phyloP scores from a whole-genome alignment of 2,888 invertebrate species.

The Dascillus cervinus region DNA sequence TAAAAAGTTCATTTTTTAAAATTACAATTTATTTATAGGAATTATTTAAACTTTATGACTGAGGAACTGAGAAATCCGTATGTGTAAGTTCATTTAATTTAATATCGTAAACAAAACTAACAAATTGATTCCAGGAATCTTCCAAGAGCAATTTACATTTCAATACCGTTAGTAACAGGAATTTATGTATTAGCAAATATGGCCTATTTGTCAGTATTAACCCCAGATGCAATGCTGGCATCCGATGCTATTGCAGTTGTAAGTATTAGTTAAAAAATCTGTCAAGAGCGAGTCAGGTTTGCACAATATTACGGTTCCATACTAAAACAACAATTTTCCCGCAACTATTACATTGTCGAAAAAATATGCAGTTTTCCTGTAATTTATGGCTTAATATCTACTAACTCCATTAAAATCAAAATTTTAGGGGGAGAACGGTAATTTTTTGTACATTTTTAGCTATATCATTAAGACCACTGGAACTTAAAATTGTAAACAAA shows the following conservation, averaged over 20 bases:
- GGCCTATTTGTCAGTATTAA: slow-evolving; percentile 80
- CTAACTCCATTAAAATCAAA: too few relatives aligned
- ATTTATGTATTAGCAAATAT: slow-evolving; percentile 86
- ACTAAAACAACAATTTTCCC: too few relatives aligned
- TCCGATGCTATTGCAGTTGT: slow-evolving; percentile 96
- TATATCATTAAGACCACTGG: too few relatives aligned
- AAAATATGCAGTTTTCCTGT: too few relatives aligned
- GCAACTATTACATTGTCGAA: too few relatives aligned
- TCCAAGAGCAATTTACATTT: slow-evolving; percentile 87
- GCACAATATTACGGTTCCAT: too few relatives aligned
- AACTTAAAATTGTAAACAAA: too few relatives aligned
- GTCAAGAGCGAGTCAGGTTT: too few relatives aligned
- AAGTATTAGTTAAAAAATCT: slow-evolving; percentile 37
- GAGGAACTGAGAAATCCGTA: slow-evolving; percentile 83
- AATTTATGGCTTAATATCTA: too few relatives aligned
- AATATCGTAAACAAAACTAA: not conserved
- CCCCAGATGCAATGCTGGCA: slow-evolving; percentile 71
- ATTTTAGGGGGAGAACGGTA: too few relatives aligned
- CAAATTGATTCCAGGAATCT: slow-evolving; percentile 56
- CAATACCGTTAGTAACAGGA: slow-evolving; percentile 77
- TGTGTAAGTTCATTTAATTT: slow-evolving; percentile 44
- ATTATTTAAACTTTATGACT: slow-evolving; percentile 88
- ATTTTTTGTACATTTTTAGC: too few relatives aligned
- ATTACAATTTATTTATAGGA: slow-evolving; percentile 48
- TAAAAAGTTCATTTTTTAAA: too few relatives aligned